Conservation (phyloP, 2,797 vertebrate genomes). For the Lagorchestes hirsutus region DNA sequence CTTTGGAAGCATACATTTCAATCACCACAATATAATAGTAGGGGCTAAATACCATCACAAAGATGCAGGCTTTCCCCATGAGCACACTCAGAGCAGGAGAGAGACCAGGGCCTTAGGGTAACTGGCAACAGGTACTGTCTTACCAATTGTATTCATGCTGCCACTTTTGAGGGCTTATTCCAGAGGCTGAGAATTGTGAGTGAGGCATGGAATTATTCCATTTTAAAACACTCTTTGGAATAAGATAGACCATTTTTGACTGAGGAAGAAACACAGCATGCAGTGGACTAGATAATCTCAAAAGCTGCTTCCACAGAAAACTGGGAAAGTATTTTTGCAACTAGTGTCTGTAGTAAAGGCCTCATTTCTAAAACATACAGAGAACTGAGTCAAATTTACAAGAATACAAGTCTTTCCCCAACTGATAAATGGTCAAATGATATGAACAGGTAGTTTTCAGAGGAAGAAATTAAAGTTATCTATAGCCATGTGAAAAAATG, state of each 20-base stretch:
- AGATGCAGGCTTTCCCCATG: not conserved
- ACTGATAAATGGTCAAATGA: no score
- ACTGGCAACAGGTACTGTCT: not conserved
- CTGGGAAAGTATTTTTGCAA: no score
- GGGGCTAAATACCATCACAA: not conserved
- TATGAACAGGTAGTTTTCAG: no score
- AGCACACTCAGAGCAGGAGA: not conserved
- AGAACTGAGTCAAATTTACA: no score
- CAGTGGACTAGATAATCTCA: not conserved
- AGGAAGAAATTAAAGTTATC: no score
- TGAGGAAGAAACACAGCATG: not conserved
- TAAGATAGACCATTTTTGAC: not conserved
- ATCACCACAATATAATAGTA: not conserved
- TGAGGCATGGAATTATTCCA: not conserved
- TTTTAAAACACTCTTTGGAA: not conserved
- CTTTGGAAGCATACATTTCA: not conserved
- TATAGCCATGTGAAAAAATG: no score
- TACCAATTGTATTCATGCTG: not conserved
- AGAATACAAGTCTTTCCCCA: no score
- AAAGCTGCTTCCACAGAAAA: not conserved
- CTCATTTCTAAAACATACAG: no score
- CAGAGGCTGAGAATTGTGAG: not conserved
- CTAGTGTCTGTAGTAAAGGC: no score
- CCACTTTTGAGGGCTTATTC: not conserved
- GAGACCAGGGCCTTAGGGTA: not conserved